Base-by-base conservation (phyloP, 2,888 invertebrate genomes). In the Venustoraphidia nigricollis region DNA sequence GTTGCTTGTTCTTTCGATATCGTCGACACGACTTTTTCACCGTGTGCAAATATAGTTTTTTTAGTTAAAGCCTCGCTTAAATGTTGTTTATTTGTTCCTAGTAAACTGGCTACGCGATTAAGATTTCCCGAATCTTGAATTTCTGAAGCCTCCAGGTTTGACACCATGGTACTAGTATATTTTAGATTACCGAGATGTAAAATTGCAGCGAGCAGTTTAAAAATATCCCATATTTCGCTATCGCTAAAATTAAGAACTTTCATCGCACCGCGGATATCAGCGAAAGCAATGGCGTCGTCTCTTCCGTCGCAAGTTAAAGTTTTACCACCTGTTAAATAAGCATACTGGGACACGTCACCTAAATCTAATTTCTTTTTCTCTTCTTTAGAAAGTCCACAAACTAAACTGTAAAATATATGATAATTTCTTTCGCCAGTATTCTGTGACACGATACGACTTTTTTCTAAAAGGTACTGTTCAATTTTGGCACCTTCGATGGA, bases 381-480 rank as follows among this genome's bases (percentile, higher is more conserved):
- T 2, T 90, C 83, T 11, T 73, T 71, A 1, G 76, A 75, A 51
- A 96, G 66, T 0, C 95, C 96, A 9, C 83, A 82, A 50, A 96
- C 69, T 65, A 96, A 76, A 55, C 91, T 82, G 65, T 95, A 95
- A 69, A 96, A 96, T 53, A 95, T 87, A 63, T 95, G 95, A 65
- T 95, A 96, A 66, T 96, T 97, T 55, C 94, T 75, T 66, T 95
- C 95, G 45, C 88, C 91, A 47, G 75, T 74, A 56, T 83, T 90
- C 67, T 91, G 90, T n/a, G 78, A 81, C 1, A 94, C 92, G 50
- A 95, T 86, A 38, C 95, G 74, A 1, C 93, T 92, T 65, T 95
- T 95, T 65, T 96, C 96, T 56, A 96, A 67, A 41, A 97, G 71
- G 68, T 96, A 97, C 62, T 95, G 94, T 54, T 95, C 92, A 50